phyloP scores from a whole-genome alignment of 2,113 vertebrate genomes.

The Etheostoma cragini region DNA sequence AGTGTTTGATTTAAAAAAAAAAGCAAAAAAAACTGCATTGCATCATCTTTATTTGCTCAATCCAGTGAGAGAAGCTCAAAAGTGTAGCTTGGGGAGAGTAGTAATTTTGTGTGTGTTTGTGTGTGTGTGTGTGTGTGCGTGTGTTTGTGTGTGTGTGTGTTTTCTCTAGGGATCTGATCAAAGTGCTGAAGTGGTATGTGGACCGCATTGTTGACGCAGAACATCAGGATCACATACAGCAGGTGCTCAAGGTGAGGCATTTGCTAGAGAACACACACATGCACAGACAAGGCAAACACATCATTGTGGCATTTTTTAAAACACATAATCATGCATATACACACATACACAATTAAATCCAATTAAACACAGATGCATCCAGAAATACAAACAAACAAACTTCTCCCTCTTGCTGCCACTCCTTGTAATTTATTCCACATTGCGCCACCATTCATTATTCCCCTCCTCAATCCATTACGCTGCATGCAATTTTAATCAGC shows the following conservation, averaged over 20 bases:
- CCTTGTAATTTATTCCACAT: slow-evolving; percentile 30
- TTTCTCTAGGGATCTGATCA: slow-evolving; percentile 93
- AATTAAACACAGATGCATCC: slow-evolving; percentile 6
- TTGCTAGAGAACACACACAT: not conserved
- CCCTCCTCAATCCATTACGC: slow-evolving; percentile 37
- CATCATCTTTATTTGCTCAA: slow-evolving; percentile 38
- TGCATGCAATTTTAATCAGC: slow-evolving; percentile 66
- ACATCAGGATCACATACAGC: slow-evolving; percentile 96
- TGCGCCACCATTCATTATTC: slow-evolving; percentile 7
- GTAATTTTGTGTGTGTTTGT: slow-evolving; percentile 24
- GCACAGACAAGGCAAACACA: not conserved
- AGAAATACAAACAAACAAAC: slow-evolving; percentile 67
- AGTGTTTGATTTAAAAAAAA: not conserved
- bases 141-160: too few relatives aligned
- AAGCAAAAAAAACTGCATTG: slow-evolving; percentile 17
- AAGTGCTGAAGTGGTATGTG: slow-evolving; percentile 97
- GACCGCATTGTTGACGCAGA: slow-evolving; percentile 97
- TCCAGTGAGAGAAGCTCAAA: slow-evolving; percentile 1
- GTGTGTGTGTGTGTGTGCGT: too few relatives aligned
- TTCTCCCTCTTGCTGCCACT: slow-evolving; percentile 8
- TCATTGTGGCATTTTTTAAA: not conserved
- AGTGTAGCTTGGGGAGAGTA: slow-evolving; percentile 21
- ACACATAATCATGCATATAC: not conserved
- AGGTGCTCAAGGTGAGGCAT: slow-evolving; percentile 93
- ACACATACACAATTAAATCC: not conserved